These are phyloP conservation scores for Eublepharis macularius DNA, from an alignment of 2,113 vertebrate genomes.

Conservation along the genomic window DNA sequence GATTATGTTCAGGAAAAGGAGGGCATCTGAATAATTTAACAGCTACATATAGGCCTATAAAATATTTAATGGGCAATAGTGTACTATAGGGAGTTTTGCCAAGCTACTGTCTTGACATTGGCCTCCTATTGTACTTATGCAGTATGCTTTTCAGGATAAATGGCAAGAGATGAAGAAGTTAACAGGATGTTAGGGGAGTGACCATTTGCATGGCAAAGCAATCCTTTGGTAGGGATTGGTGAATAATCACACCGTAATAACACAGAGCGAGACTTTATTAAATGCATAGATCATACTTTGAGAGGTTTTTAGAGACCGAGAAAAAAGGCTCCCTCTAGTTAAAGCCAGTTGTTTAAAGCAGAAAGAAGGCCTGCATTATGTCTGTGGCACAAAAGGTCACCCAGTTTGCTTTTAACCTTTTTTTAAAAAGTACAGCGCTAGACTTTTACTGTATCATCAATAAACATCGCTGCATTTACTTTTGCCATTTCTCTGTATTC, in stretches of 20 bases:
- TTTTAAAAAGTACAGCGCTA: background rate
- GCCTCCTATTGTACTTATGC: background rate
- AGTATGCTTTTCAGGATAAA: slow-evolving; percentile 1
- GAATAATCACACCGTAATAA: background rate
- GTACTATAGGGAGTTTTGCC: slow-evolving; percentile 44
- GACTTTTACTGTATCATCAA: background rate
- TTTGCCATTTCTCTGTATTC: too few species aligned
- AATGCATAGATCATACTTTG: slow-evolving; percentile 16
- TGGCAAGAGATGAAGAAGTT: background rate
- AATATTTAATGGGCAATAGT: slow-evolving; percentile 63
- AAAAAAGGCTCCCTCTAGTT: background rate
- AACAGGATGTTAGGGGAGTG: background rate
- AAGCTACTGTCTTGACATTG: slow-evolving; percentile 25
- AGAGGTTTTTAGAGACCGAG: background rate
- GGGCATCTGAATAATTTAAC: slow-evolving; percentile 64
- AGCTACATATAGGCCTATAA: slow-evolving; percentile 62
- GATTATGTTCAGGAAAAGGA: slow-evolving; percentile 39
- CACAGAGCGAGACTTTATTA: slow-evolving; percentile 5
- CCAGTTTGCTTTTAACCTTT: background rate
- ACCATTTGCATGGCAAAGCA: slow-evolving; percentile 6
- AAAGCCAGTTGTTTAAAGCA: background rate
- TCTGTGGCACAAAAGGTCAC: background rate
- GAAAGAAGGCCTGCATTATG: background rate
- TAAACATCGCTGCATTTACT: too few species aligned
- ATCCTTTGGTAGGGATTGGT: slow-evolving; percentile 5